Base-by-base conservation (phyloP, 2,888 invertebrate genomes). In the Hipparchia sbordonii region DNA sequence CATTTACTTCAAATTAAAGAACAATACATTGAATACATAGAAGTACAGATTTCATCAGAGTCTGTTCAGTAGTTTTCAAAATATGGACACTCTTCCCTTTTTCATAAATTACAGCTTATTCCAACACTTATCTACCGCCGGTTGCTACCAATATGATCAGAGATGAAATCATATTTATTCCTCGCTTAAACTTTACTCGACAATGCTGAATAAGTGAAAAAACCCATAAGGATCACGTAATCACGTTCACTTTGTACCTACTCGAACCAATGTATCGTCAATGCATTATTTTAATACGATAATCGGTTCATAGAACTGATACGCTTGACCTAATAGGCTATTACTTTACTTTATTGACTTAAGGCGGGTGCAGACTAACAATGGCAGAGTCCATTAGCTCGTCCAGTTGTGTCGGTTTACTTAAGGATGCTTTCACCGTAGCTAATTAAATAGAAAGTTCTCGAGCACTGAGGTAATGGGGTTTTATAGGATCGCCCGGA, bases 391-490 rank as follows among this genome's bases (percentile, higher is more conserved):
- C 76, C 74, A 77, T 76, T 76, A 75, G 76, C 60, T 66, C 67
- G 66, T 72, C 45, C 70, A 71, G 74, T 67, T 72, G 72, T 68
- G 67, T 71, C 33, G 61, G 75, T 79, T 78, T 78, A 71, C 79
- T 77, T 77, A 77, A 78, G 79, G 79, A 74, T 74, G 76, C 75
- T 78, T 75, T 74, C 73, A 74, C 65, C 68, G 73, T 71, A 62
- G 65, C 72, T 79, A 79, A 79, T 79, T 77, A 75, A 77, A 79
- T 79, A 78, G 74, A 77, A 77, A 76, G 74, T 74, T 77, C 72
- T 77, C 76, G 72, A 73, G 46, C 60, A 67, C 63, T 67, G 23
- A n/a, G 51, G 48, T 75, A 76, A 70, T 66, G 73, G 72, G 67
- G 9, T 66, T 66, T 46, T 54, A 62, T 61, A 13, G 70, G 60